Evolutionary conservation across 2,113 vertebrate species (phyloP).

Genomic region (Orycteropus afer): DNA sequence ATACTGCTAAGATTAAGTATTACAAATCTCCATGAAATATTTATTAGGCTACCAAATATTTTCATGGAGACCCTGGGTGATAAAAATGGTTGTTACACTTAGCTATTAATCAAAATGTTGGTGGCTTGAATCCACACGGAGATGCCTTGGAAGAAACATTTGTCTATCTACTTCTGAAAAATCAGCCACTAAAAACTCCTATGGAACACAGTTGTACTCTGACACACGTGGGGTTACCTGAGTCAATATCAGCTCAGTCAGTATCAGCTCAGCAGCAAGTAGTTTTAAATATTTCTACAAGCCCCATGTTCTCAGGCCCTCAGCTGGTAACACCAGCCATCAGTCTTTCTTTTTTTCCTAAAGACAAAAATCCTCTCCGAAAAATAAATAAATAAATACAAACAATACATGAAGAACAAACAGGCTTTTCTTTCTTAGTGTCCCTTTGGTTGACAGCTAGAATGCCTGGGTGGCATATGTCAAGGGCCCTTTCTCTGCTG

Average conservation of each 20-base stretch:
- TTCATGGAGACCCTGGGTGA: neutral
- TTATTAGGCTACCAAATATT: neutral
- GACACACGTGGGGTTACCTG: no score
- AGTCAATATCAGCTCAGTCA: no score
- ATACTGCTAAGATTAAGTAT: neutral
- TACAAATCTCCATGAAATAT: neutral
- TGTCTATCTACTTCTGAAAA: no score
- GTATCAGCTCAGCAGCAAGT: no score
- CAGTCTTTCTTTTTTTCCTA: neutral
- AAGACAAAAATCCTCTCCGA: neutral
- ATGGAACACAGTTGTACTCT: no score
- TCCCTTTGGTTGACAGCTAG: neutral
- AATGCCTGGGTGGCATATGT: neutral
- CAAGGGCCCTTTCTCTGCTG: neutral
- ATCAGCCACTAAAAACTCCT: no score
- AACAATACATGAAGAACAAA: neutral
- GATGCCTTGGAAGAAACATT: no score
- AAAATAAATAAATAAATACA: neutral
- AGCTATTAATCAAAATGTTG: neutral
- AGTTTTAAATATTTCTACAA: neutral
- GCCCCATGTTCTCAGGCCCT: neutral
- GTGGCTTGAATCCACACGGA: neutral
- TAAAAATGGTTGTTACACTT: neutral
- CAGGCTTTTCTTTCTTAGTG: neutral
- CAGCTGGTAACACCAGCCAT: neutral